Percentiles rank a stretch among this genome's conserved stretches.
phyloP scores from a whole-genome alignment of 2,888 invertebrate genomes.

The Drosophila picticornis region DNA sequence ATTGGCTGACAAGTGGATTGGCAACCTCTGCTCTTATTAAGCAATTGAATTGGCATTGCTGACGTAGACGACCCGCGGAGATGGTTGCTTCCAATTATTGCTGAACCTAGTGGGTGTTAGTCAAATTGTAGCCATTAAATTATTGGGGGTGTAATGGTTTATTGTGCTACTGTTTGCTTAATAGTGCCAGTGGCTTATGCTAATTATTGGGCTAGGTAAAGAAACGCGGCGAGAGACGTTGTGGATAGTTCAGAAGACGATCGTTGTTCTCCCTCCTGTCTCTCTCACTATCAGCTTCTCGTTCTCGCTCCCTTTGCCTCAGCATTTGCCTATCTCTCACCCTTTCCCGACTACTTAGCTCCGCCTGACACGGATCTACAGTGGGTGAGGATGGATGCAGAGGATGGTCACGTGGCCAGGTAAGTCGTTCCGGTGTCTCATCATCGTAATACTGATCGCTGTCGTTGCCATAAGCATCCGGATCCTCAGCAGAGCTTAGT shows the following conservation, averaged over 20 bases:
- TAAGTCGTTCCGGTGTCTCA: slow-evolving; percentile 6
- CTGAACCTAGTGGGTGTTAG: slow-evolving; percentile 8
- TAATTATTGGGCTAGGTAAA: slow-evolving; percentile 58
- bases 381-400: slow-evolving; percentile 4
- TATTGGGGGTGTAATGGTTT: slow-evolving; percentile 51
- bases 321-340: slow-evolving; percentile 5
- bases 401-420: slow-evolving; percentile 34
- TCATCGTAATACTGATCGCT: slow-evolving; percentile 53
- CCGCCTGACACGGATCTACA: slow-evolving; percentile 62
- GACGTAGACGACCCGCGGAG: slow-evolving; percentile 30
- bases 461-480: slow-evolving; percentile 38
- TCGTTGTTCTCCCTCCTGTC: slow-evolving; percentile 12
- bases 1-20: slow-evolving; percentile 47
- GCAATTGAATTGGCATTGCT: slow-evolving; percentile 43
- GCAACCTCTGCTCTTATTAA: slow-evolving; percentile 39
- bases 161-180: slow-evolving; percentile 58
- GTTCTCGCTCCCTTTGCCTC: slow-evolving; percentile 11
- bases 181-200: slow-evolving; percentile 10
- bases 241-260: slow-evolving; percentile 24
- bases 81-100: slow-evolving; percentile 3
- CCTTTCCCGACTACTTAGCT: slow-evolving; percentile 21
- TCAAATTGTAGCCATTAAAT: slow-evolving; percentile 3
- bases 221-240: slow-evolving; percentile 27
- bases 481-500: slow-evolving; percentile 37
- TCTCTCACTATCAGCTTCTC: neutral